phyloP scores from a whole-genome alignment of 2,113 vertebrate species.

The Condylura cristata region DNA sequence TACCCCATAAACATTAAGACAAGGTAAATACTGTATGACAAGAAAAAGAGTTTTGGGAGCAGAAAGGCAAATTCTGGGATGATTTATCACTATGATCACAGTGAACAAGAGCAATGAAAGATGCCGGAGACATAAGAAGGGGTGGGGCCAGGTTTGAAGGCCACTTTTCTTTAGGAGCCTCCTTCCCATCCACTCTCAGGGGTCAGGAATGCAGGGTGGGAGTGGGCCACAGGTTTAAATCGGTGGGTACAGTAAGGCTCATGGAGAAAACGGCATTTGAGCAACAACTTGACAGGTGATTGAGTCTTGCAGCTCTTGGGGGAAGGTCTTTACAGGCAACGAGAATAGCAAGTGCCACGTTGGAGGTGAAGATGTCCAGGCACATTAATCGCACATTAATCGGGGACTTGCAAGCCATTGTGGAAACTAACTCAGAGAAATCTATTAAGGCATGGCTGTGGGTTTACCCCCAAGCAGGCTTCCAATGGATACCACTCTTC shows the following conservation, averaged over 20 bases:
- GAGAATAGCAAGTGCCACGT: neutral
- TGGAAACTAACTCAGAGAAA: neutral
- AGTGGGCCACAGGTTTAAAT: neutral
- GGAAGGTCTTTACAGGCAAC: neutral
- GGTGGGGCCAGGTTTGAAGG: neutral
- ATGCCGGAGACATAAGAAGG: neutral
- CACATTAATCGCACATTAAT: neutral
- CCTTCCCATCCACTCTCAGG: too few relatives aligned
- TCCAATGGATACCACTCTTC: neutral
- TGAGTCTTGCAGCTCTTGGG: neutral
- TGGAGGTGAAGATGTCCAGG: neutral
- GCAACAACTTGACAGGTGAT: neutral
- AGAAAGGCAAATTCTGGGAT: neutral
- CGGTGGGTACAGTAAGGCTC: neutral
- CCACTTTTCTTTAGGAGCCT: neutral
- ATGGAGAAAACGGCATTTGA: neutral
- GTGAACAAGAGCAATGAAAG: neutral
- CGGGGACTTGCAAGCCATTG: accelerated
- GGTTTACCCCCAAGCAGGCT: neutral
- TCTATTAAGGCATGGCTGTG: neutral
- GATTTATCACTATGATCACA: neutral
- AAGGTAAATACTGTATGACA: neutral
- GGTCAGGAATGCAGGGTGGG: neutral
- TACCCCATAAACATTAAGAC: neutral
- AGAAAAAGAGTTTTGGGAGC: neutral